phyloP scores from a whole-genome alignment of 1,140 invertebrate species.

The Phthorimaea operculella region DNA sequence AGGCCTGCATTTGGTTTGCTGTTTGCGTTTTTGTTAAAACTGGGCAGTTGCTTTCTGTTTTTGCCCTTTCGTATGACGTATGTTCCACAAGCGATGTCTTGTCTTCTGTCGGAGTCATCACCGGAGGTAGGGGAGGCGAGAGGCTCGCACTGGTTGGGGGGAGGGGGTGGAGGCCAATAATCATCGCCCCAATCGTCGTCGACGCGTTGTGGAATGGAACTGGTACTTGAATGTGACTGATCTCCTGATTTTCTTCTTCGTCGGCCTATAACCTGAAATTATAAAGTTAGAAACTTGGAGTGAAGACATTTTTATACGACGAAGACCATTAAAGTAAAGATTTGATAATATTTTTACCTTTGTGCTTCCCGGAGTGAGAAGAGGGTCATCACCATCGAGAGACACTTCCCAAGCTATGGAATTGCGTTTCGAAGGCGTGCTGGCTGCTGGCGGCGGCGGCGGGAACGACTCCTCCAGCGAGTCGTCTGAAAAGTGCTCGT shows the following conservation, averaged over 20 bases:
- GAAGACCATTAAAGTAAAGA: neutral
- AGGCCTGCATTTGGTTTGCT: conserved; percentile 61
- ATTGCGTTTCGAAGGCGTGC: conserved; percentile 74
- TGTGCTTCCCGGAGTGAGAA: conserved; percentile 78
- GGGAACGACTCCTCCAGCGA: conserved; percentile 81
- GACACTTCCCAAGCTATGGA: conserved; percentile 87
- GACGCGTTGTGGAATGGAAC: conserved; percentile 69
- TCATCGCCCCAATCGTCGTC: conserved; percentile 65
- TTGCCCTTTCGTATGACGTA: conserved; percentile 77
- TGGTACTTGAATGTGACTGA: conserved; percentile 70
- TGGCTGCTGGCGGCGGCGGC: conserved; percentile 65
- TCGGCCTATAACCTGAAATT: conserved; percentile 69
- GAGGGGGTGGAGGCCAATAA: conserved; percentile 77
- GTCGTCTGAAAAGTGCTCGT: conserved; percentile 83
- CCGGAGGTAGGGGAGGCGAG: conserved; percentile 77
- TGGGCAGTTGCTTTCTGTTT: conserved; percentile 65
- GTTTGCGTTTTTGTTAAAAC: conserved; percentile 53
- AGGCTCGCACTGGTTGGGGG: conserved; percentile 71
- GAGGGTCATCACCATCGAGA: conserved; percentile 74
- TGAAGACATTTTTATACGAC: neutral
- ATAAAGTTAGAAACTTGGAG: neutral
- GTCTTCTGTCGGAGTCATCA: conserved; percentile 65
- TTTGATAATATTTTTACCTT: conserved; percentile 64
- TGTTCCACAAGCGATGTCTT: conserved; percentile 75
- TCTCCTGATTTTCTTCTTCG: conserved; percentile 71